Evolutionary conservation across 2,113 vertebrate species (phyloP).

Genomic region (Glaucomys volans): DNA sequence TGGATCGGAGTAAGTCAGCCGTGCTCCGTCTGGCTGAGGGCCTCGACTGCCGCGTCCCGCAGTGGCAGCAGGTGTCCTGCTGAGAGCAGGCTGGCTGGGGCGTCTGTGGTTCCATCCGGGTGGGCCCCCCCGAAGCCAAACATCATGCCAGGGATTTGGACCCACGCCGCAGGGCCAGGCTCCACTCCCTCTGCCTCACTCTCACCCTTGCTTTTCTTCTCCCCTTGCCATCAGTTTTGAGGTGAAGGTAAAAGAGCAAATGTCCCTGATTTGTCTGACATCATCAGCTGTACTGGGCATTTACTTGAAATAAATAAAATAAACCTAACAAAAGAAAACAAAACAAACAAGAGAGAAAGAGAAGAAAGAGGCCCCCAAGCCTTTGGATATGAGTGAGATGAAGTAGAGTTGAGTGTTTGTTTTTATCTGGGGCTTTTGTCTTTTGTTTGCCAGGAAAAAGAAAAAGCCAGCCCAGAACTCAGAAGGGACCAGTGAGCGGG

Average conservation of each 20-base stretch:
- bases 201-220: constrained; percentile 75
- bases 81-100: constrained; percentile 49
- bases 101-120: constrained; percentile 48
- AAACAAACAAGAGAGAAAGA: neutral
- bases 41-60: neutral
- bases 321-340: constrained; percentile 75
- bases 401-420: constrained; percentile 76
- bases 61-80: constrained; percentile 18
- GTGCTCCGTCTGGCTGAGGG: constrained; percentile 78
- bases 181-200: constrained; percentile 55
- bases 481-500: constrained; percentile 65
- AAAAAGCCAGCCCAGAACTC: constrained; percentile 76
- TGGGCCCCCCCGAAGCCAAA: constrained; percentile 74
- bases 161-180: neutral
- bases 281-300: constrained; percentile 81
- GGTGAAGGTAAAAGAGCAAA: constrained; percentile 76
- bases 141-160: constrained; percentile 74
- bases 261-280: constrained; percentile 82
- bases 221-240: constrained; percentile 74
- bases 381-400: constrained; percentile 62
- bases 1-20: constrained; percentile 73
- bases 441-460: neutral
- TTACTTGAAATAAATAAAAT: constrained; percentile 82
- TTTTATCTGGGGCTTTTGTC: constrained; percentile 70
- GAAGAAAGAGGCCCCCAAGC: constrained; percentile 43